Evolutionary conservation across 2,113 vertebrate genomes (phyloP).

Genomic region (Neomonachus schauinslandi): DNA sequence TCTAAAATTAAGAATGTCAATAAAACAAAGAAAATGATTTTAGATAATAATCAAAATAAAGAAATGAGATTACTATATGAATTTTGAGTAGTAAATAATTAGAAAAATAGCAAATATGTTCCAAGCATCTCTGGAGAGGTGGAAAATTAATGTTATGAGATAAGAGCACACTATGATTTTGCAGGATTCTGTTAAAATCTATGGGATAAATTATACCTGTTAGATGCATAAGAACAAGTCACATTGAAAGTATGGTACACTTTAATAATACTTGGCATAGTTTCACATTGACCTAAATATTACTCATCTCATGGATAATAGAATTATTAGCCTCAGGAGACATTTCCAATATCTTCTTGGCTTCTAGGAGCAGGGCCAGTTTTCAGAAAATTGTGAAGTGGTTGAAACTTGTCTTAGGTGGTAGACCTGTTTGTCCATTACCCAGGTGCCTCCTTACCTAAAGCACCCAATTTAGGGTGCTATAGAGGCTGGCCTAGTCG

Average conservation of each 20-base stretch:
- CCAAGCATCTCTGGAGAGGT: background rate
- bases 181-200: slow-evolving; percentile 48
- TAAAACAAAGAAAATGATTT: slow-evolving; percentile 21
- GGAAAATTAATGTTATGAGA: background rate
- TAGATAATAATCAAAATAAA: background rate
- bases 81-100: slow-evolving; percentile 4
- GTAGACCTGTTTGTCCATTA: background rate
- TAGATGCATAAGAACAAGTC: background rate
- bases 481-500: background rate
- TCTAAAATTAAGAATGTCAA: background rate
- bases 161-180: slow-evolving; percentile 23
- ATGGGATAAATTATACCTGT: slow-evolving; percentile 32
- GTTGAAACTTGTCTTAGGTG: background rate
- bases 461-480: background rate
- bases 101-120: background rate
- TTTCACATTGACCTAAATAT: slow-evolving; percentile 38
- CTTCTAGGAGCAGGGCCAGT: slow-evolving; percentile 40
- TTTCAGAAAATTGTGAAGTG: slow-evolving; percentile 58
- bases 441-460: background rate
- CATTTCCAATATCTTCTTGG: slow-evolving; percentile 44
- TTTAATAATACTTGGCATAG: slow-evolving; percentile 50
- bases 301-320: slow-evolving; percentile 42
- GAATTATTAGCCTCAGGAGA: slow-evolving; percentile 56
- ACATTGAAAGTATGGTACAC: background rate
- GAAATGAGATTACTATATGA: background rate